These are phyloP conservation scores for Litocranius walleri DNA, from an alignment of 2,113 vertebrate genomes.

Conservation along the genomic window DNA sequence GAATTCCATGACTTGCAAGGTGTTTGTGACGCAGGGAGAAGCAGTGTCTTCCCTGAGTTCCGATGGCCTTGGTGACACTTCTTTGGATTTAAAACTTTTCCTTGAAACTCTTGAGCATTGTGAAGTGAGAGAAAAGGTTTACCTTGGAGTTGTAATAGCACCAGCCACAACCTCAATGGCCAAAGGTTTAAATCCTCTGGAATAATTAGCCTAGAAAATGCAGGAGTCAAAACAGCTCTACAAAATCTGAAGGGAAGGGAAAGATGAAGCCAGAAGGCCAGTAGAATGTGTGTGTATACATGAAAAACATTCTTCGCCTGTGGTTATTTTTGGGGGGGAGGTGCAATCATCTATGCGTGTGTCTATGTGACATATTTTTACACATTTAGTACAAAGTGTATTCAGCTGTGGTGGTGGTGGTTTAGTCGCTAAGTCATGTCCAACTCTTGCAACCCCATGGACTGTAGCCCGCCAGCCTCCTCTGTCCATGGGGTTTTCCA, in stretches of 20 bases:
- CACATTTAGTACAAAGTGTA: not conserved
- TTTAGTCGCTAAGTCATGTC: not conserved
- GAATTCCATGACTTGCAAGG: not conserved
- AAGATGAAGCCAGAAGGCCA: not conserved
- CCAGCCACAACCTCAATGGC: not conserved
- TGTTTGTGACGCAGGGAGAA: not conserved
- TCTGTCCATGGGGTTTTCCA: not conserved
- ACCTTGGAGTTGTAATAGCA: not conserved
- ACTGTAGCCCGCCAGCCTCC: not conserved
- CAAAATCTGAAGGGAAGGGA: not conserved
- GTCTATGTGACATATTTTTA: not conserved
- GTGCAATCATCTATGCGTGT: not conserved
- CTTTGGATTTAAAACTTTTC: not conserved
- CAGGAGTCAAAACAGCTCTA: not conserved
- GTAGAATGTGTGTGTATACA: not conserved
- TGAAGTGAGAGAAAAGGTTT: not conserved
- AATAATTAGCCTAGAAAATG: not conserved
- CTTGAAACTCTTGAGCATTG: not conserved
- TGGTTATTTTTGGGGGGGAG: not conserved
- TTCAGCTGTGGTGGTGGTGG: not conserved
- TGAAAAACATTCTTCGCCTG: not conserved
- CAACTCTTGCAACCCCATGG: accelerated
- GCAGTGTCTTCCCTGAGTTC: not conserved
- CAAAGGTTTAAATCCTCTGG: not conserved
- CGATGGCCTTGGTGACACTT: not conserved